Conservation (phyloP, 2,113 vertebrate genomes). For the Microtus richardsoni region DNA sequence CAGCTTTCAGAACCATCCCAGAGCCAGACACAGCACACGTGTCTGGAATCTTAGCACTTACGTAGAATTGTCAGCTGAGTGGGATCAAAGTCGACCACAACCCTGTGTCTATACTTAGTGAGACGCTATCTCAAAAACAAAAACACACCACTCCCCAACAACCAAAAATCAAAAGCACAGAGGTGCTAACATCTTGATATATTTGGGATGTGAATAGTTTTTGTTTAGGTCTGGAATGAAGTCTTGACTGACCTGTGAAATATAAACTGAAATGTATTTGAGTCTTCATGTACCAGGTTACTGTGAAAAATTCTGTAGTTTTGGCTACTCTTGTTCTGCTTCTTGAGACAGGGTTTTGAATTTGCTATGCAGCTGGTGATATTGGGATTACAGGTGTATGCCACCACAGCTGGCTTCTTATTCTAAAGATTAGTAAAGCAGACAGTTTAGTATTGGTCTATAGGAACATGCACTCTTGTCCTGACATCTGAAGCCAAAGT, state of each 20-base stretch:
- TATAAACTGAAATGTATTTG: conserved; percentile 37
- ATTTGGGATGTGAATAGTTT: not conserved
- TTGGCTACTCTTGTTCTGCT: not conserved
- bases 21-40: not conserved
- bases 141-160: not conserved
- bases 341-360: not conserved
- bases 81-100: not conserved
- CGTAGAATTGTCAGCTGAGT: not conserved
- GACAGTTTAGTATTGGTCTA: conserved; percentile 37
- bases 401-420: not conserved
- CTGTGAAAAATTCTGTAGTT: conserved; percentile 40
- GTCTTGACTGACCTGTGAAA: not conserved
- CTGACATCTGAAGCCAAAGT: conserved; percentile 43
- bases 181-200: not conserved
- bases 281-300: conserved; percentile 53
- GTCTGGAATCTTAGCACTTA: not conserved
- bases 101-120: not conserved
- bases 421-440: conserved; percentile 12
- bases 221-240: not conserved
- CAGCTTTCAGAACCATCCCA: conserved; percentile 53
- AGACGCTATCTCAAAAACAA: not conserved
- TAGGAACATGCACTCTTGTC: conserved; percentile 34
- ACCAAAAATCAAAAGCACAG: not conserved
- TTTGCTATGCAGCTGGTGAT: not conserved
- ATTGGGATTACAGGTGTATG: not conserved